phyloP scores from a whole-genome alignment of 2,113 vertebrate species.

The Cryptotis parvus region DNA sequence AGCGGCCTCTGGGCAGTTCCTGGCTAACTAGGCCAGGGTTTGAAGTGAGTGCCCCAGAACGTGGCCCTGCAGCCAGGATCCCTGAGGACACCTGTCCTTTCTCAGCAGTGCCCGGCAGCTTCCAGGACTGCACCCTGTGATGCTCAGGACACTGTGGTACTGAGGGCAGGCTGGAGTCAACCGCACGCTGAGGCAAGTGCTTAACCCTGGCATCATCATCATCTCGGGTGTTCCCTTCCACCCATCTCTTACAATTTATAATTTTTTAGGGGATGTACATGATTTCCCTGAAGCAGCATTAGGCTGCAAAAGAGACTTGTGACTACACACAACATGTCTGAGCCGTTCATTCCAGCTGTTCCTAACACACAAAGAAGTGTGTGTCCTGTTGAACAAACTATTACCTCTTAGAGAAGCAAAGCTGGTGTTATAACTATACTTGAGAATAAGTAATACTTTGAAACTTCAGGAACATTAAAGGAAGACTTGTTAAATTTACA shows the following conservation, averaged over 20 bases:
- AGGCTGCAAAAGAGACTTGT: background rate
- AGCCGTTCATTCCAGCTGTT: background rate
- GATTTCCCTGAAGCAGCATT: background rate
- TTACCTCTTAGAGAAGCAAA: constrained; percentile 26
- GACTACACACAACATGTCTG: background rate
- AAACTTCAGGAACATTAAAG: constrained; percentile 44
- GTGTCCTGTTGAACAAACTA: constrained; percentile 22
- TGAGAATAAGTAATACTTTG: background rate
- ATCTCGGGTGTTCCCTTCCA: too few relatives aligned
- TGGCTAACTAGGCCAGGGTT: too few relatives aligned
- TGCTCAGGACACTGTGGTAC: too few relatives aligned
- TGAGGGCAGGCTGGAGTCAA: too few relatives aligned
- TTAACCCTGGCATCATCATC: too few relatives aligned
- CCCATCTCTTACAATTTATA: background rate
- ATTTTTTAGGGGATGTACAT: background rate
- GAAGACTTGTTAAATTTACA: background rate
- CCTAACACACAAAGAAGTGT: background rate
- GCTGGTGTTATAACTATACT: background rate
- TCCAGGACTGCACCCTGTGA: too few relatives aligned
- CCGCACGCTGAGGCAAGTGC: too few relatives aligned
- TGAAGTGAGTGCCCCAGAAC: too few relatives aligned
- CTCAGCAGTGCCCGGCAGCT: too few relatives aligned
- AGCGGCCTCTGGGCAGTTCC: too few relatives aligned
- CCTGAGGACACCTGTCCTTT: too few relatives aligned
- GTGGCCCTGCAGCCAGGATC: too few relatives aligned